Conservation (phyloP, 2,888 invertebrate species). For the Nomada fucata region DNA sequence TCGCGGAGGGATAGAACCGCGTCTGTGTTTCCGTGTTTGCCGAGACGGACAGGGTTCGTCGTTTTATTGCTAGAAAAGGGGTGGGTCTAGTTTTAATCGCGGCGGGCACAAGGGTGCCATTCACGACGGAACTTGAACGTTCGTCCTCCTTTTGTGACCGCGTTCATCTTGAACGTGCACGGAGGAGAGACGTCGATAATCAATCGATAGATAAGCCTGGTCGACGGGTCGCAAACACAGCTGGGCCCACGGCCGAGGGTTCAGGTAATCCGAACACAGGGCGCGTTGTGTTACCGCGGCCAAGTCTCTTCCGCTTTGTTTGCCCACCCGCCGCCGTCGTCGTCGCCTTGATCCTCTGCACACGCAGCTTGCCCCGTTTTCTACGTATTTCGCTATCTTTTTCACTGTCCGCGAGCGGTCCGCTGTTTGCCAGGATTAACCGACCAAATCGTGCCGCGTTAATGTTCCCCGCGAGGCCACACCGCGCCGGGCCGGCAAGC, state of each 20-base stretch:
- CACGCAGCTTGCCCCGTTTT: conserved; percentile 81
- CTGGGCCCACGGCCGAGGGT: conserved; percentile 73
- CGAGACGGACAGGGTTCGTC: conserved; percentile 34
- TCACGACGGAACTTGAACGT: conserved; percentile 59
- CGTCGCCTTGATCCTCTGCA: conserved; percentile 71
- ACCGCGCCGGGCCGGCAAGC: conserved; percentile 32
- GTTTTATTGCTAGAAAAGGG: conserved; percentile 37
- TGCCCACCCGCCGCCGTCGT: conserved; percentile 59
- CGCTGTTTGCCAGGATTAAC: conserved; percentile 79
- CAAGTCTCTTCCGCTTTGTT: conserved; percentile 66
- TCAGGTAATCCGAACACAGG: conserved; percentile 78
- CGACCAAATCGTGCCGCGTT: conserved; percentile 62
- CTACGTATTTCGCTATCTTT: conserved; percentile 75
- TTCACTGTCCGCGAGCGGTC: conserved; percentile 47
- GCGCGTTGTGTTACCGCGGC: conserved; percentile 72
- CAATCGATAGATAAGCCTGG: conserved; percentile 81
- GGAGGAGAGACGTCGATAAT: conserved; percentile 70
- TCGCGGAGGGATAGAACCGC: not conserved
- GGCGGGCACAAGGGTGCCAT: conserved; percentile 68
- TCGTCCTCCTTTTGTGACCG: conserved; percentile 45
- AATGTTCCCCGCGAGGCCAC: conserved; percentile 63
- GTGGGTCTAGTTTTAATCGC: conserved; percentile 35
- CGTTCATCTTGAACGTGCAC: not conserved
- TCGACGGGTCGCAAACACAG: conserved; percentile 81
- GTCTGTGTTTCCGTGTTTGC: conserved; percentile 36